Percentiles rank a stretch among this genome's conserved stretches.
These are phyloP conservation scores for Ploceus nigricollis DNA, from an alignment of 2,113 vertebrate genomes.

Conservation along the genomic window DNA sequence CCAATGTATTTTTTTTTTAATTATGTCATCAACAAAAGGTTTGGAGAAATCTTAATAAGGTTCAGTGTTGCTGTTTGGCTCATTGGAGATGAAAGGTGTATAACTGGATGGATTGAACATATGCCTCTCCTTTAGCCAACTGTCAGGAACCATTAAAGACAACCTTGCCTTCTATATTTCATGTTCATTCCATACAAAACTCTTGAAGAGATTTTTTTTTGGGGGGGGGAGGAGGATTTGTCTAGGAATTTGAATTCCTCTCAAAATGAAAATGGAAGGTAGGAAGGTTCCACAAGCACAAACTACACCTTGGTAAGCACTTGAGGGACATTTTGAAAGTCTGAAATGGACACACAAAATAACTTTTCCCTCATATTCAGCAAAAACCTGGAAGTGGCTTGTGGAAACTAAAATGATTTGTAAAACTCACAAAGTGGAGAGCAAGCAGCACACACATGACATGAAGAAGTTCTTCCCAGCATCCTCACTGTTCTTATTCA, in stretches of 20 bases:
- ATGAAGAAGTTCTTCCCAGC: background rate
- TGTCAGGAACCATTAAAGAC: background rate
- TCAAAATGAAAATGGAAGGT: background rate
- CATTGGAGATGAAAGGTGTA: background rate
- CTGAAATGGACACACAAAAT: background rate
- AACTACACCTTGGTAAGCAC: background rate
- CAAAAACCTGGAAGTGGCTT: background rate
- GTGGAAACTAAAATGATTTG: background rate
- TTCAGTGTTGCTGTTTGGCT: rapidly evolving
- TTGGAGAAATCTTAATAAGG: background rate
- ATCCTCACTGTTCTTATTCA: background rate
- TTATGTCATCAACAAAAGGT: background rate
- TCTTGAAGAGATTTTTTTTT: background rate
- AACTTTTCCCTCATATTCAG: background rate
- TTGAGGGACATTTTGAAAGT: background rate
- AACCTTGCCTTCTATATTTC: background rate
- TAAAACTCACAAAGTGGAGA: background rate
- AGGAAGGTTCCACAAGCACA: background rate
- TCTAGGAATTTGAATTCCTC: background rate
- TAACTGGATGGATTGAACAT: background rate
- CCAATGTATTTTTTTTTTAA: background rate
- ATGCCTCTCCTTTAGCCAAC: background rate
- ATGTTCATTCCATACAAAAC: background rate
- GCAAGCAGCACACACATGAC: background rate
- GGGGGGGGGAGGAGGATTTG: rapidly evolving